A percentile compares a stretch with the other conserved stretches of the same genome.
These are phyloP conservation scores for Anabacerthia variegaticeps DNA, from an alignment of 2,797 vertebrate species.

Conservation along the genomic window DNA sequence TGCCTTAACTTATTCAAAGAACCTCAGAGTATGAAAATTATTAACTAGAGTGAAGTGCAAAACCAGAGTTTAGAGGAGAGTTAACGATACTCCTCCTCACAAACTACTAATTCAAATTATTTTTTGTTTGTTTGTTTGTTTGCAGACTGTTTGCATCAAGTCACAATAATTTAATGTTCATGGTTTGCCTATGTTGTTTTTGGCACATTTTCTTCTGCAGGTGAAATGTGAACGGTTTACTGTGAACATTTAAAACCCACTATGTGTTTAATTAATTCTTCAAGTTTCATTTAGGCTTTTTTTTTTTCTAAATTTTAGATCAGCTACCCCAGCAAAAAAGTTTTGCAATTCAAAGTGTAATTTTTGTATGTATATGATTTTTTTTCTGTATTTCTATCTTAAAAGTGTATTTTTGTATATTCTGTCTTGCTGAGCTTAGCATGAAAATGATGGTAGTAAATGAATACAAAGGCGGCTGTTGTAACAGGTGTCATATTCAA, in stretches of 20 bases:
- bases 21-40: not conserved
- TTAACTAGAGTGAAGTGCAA: not conserved
- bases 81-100: not conserved
- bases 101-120: not conserved
- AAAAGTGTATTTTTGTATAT: not conserved
- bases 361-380: not conserved
- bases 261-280: not conserved
- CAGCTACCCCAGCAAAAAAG: rapidly evolving
- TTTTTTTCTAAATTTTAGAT: not conserved
- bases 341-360: not conserved
- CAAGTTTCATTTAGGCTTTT: not conserved
- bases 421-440: not conserved
- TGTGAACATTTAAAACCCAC: not conserved
- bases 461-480: not conserved
- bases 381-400: not conserved
- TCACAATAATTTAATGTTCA: not conserved
- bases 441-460: not conserved
- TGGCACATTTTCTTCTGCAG: not conserved
- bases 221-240: not conserved
- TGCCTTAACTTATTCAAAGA: not conserved
- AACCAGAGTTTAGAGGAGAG: not conserved
- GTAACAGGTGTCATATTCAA: not conserved
- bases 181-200: not conserved
- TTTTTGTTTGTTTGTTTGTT: not conserved
- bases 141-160: not conserved